Evolutionary conservation across 2,797 vertebrate species (phyloP), one percentile per base, ranked within the genome.

Genomic region (Heteromormyrus szaboi): DNA sequence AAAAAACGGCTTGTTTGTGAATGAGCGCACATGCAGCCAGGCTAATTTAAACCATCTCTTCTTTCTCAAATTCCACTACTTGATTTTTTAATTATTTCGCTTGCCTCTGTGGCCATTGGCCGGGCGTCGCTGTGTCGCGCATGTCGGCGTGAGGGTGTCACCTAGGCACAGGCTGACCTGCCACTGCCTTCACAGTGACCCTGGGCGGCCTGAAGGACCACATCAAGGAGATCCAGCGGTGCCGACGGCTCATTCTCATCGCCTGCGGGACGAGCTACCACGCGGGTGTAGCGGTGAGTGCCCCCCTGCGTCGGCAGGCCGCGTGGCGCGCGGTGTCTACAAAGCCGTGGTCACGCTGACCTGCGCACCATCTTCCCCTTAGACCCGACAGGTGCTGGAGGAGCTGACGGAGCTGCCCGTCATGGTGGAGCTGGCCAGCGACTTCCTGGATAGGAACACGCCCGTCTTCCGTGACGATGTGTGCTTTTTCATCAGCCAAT

Each of bases 401-500:
- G 99, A 99, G 91, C 95, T 99, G 89, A 99, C 99, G 0, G 99
- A 99, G 92, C 90, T 99, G 89, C 99, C 99, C 0, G 99, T 99
- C 59, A 99, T 99, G 98, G 98, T 99, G 92, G 98, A 99, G 92
- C 95, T 99, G 2, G 97, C 99, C 92, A 99, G 99, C 2, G 99
- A 99, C 94, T 99, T 99, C 94, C 92, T 99, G 96, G 99, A 99
- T 93, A 97, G 98, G 91, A 99, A 99, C 95, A 99, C 99, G 0
- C 99, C 99, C 0, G 99, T 99, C 91, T 99, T 99, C 94, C 94
- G 99, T 91, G 99, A 99, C 0, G 99, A 99, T 0, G 98, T 99
- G 90, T 99, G 99, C 95, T 99, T 99, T 93, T 99, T 99, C 93
- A 98, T 99, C 95, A 99, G 98, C 95, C 98, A 99, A 89, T 99